Evolutionary conservation across 2,888 invertebrate genomes (phyloP), one percentile per base, ranked within the genome.

Genomic region (Cheilosia soror): DNA sequence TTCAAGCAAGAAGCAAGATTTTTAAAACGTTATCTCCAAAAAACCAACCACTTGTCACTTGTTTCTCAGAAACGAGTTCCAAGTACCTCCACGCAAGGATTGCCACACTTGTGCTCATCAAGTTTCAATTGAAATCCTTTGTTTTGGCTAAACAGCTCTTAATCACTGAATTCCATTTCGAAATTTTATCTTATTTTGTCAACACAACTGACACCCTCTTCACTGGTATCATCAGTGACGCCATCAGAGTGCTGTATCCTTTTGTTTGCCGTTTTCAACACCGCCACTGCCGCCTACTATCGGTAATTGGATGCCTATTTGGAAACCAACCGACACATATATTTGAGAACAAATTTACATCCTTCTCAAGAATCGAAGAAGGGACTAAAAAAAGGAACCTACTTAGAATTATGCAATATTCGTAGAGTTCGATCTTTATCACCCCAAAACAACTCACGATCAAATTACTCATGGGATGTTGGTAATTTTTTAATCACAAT

Each of bases 241-340:
- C 84, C 79, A 80, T 66, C 53, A 33, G n/a, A 7, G 55, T 11
- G 20, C 9, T 11, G 73, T 51, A 73, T 75, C 80, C 65, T 76
- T 84, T 84, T 84, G 84, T 84, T 75, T 84, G 63, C 65, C 71
- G 29, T 47, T 62, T 49, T 49, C 33, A 40, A 49, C 53, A 65
- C 69, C 58, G 29, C 47, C 58, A n/a, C 27, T 11, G 37, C 66
- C 83, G 53, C 58, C 78, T 60, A 58, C 62, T 25, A 40, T 65
- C 44, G 53, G 84, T 84, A 84, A 84, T 80, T 84, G 80, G 84
- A 84, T 84, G 58, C 80, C 42, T 84, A 65, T 84, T 84, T 69
- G 53, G 47, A 20, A 75, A 69, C 44, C 51, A 76, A 76, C 69
- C 76, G 25, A 66, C 71, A 73, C 69, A 72, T 62, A 68, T 49